Conservation (phyloP, 2,113 vertebrate species). For the Rhodinocichla rosea region DNA sequence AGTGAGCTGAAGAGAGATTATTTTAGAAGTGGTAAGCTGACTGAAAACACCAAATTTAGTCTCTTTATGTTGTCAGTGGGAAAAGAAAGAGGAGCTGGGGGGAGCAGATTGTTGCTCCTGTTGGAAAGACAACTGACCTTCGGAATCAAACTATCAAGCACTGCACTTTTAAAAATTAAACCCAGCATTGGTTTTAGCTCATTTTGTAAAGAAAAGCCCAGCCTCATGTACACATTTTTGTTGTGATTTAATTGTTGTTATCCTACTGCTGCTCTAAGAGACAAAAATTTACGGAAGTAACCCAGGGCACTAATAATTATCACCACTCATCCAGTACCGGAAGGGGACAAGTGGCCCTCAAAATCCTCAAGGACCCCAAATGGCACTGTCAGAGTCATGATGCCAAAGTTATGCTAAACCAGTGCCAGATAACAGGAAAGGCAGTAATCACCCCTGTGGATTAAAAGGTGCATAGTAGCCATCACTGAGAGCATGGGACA, state of each 20-base stretch:
- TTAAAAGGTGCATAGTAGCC: accelerated
- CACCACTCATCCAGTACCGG: neutral
- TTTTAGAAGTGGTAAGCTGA: neutral
- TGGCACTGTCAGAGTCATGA: accelerated
- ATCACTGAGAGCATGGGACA: neutral
- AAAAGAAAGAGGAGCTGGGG: neutral
- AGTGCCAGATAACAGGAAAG: neutral
- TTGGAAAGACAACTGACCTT: neutral
- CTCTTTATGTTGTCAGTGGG: neutral
- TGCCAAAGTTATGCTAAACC: neutral
- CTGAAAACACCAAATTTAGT: neutral
- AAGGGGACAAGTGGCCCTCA: neutral
- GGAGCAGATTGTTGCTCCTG: neutral
- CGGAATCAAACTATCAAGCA: neutral
- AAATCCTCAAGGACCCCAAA: neutral
- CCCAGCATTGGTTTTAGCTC: neutral
- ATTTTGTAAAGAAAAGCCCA: neutral
- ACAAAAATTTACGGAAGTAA: neutral
- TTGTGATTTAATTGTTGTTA: neutral
- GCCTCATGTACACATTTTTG: neutral
- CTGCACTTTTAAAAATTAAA: neutral
- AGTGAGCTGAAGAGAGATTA: neutral
- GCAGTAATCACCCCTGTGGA: accelerated
- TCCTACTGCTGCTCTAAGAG: neutral
- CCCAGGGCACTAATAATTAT: neutral